Percentiles rank a stretch among this genome's conserved stretches.
Conservation (phyloP, 2,797 vertebrate species). For the Xyrichtys novacula region DNA sequence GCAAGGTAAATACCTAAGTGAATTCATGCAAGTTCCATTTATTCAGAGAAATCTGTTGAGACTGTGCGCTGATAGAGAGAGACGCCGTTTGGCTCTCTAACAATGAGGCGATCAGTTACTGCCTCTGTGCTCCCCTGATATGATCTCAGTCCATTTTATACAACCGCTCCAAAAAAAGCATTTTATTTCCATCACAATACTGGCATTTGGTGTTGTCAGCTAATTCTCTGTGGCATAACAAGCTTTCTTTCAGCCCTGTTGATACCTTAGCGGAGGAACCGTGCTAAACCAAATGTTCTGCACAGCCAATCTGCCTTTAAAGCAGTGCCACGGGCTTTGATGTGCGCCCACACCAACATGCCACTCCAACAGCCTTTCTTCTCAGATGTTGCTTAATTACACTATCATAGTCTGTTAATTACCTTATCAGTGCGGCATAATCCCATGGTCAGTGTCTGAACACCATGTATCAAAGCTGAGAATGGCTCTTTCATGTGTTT, state of each 20-base stretch:
- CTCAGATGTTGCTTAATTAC: constrained; percentile 83
- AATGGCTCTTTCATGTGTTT: constrained; percentile 68
- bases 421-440: constrained; percentile 76
- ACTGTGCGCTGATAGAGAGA: constrained; percentile 53
- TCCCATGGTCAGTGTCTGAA: constrained; percentile 79
- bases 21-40: constrained; percentile 76
- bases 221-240: constrained; percentile 86
- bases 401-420: constrained; percentile 79
- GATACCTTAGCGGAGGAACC: constrained; percentile 40
- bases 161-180: constrained; percentile 48
- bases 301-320: constrained; percentile 73
- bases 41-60: constrained; percentile 68
- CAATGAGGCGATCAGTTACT: constrained; percentile 78
- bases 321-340: constrained; percentile 74
- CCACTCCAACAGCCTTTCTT: constrained; percentile 75
- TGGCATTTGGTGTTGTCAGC: constrained; percentile 86
- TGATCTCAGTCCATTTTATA: constrained; percentile 69
- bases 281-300: constrained; percentile 61
- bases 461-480: constrained; percentile 70
- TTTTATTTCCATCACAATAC: constrained; percentile 85
- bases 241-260: constrained; percentile 60
- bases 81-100: constrained; percentile 65
- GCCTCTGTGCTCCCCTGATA: constrained; percentile 71
- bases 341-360: constrained; percentile 63
- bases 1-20: constrained; percentile 76